Evolutionary conservation across 2,797 vertebrate species (phyloP).

Genomic region (Hydrophis major): DNA sequence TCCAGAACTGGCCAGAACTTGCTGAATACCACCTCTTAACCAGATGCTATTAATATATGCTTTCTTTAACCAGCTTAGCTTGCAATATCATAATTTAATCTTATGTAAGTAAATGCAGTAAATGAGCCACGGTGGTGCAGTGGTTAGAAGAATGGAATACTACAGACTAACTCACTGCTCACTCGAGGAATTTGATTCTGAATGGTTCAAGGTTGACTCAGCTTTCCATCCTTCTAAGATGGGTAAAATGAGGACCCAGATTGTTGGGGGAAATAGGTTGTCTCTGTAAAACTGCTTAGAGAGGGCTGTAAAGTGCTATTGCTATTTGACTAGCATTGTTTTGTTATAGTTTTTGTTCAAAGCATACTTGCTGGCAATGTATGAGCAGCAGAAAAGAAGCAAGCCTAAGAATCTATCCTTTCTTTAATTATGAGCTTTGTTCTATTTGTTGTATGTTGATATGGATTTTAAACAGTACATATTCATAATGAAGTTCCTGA

Average conservation of each 20-base stretch:
- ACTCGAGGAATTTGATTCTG: too few relatives aligned
- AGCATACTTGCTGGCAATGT: not conserved
- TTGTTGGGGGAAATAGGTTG: too few relatives aligned
- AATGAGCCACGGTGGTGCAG: too few relatives aligned
- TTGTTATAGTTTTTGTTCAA: not conserved
- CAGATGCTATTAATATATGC: not conserved
- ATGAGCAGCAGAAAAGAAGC: not conserved
- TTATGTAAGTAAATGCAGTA: not conserved
- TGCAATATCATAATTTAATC: not conserved
- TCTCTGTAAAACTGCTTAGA: too few relatives aligned
- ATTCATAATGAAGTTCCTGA: not conserved
- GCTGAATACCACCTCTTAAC: not conserved
- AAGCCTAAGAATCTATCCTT: not conserved
- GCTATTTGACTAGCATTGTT: not conserved
- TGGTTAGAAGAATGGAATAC: too few relatives aligned
- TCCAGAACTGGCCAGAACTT: too few relatives aligned
- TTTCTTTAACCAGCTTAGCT: not conserved
- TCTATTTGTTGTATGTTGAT: not conserved
- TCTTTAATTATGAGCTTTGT: not conserved
- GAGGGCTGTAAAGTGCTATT: too few relatives aligned
- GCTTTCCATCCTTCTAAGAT: too few relatives aligned
- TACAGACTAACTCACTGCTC: too few relatives aligned
- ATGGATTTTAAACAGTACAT: not conserved
- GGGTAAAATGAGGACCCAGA: too few relatives aligned
- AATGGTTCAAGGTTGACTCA: too few relatives aligned